Evolutionary conservation across 2,888 invertebrate genomes (phyloP).

Genomic region (Heterodera filipjevi): DNA sequence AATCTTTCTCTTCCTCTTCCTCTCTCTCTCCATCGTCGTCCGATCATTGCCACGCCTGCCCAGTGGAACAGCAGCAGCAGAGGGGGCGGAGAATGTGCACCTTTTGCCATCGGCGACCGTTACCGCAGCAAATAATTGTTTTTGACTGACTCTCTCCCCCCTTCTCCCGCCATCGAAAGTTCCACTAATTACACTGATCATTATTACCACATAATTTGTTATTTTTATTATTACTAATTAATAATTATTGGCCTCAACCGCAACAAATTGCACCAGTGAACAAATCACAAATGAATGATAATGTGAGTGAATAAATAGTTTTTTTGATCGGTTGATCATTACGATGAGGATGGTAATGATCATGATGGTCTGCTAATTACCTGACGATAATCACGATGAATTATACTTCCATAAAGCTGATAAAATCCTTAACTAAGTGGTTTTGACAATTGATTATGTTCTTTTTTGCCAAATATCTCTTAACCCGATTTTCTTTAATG

Average conservation of each 20-base stretch:
- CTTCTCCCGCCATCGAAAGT: neutral
- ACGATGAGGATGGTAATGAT: neutral
- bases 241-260: slow-evolving; percentile 4
- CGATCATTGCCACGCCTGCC: no score
- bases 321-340: neutral
- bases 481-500: no score
- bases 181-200: neutral
- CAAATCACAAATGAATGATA: neutral
- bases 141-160: neutral
- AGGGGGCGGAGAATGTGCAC: slow-evolving; percentile 14
- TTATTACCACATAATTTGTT: neutral
- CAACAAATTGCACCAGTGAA: neutral
- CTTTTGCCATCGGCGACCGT: neutral
- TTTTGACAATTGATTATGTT: no score
- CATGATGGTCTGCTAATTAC: no score
- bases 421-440: no score
- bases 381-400: no score
- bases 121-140: neutral
- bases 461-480: no score
- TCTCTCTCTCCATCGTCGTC: no score
- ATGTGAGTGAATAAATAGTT: neutral
- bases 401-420: no score
- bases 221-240: no score
- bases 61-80: neutral
- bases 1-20: neutral